Percentiles rank a stretch among this genome's conserved stretches.
These are phyloP conservation scores for Drosophila bocqueti DNA, from an alignment of 1,140 invertebrate species.

Conservation along the genomic window DNA sequence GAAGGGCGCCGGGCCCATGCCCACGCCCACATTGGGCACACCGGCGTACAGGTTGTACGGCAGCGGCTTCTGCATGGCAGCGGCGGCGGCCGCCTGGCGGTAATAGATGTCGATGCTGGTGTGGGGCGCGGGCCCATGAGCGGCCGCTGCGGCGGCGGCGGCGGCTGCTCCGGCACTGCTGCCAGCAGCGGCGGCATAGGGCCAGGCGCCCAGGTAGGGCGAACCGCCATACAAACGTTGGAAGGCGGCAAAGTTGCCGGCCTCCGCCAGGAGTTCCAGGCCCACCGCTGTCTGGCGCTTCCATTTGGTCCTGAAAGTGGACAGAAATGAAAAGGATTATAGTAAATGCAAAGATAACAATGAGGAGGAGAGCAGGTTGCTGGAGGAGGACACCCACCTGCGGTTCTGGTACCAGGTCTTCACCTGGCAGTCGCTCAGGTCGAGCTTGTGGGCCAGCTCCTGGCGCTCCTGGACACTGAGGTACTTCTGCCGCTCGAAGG, in stretches of 20 bases:
- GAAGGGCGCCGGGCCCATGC: constrained; percentile 67
- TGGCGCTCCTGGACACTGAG: constrained; percentile 99
- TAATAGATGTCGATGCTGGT: constrained; percentile 92
- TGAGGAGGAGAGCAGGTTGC: too few relatives aligned
- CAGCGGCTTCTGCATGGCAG: constrained; percentile 93
- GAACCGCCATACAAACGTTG: constrained; percentile 95
- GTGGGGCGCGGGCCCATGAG: constrained; percentile 86
- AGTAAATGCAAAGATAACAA: neutral
- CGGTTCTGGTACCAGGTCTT: constrained; percentile 99
- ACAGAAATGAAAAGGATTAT: neutral
- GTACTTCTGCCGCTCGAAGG: constrained; percentile 99
- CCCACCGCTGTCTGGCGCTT: constrained; percentile 99
- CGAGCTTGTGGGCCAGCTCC: constrained; percentile 98
- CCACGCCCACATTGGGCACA: constrained; percentile 70
- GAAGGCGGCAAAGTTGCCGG: constrained; percentile 98
- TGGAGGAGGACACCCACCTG: constrained; percentile 88
- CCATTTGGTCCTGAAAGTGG: constrained; percentile 97
- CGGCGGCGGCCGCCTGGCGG: constrained; percentile 89
- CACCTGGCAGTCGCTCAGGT: constrained; percentile 98
- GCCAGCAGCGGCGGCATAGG: constrained; percentile 85
- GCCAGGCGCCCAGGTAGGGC: constrained; percentile 89
- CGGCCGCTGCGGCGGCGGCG: constrained; percentile 63
- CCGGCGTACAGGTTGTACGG: constrained; percentile 89
- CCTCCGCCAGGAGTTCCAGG: constrained; percentile 97
- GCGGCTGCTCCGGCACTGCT: constrained; percentile 73